phyloP scores from a whole-genome alignment of 2,113 vertebrate species.

The Calyptomena viridis region DNA sequence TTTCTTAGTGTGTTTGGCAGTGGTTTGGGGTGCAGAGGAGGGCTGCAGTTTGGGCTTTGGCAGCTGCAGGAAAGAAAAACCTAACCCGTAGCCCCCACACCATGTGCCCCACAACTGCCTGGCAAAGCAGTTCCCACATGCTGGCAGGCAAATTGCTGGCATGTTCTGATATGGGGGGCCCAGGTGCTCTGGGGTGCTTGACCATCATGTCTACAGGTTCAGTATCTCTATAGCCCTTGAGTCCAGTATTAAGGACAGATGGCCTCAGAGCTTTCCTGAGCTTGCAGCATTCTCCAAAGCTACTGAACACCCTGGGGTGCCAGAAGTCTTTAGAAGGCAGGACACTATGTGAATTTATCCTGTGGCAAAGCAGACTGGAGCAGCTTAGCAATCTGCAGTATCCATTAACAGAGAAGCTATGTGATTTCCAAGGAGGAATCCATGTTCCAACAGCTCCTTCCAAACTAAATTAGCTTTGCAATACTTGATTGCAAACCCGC shows the following conservation, averaged over 20 bases:
- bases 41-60: background rate
- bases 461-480: slow-evolving; percentile 44
- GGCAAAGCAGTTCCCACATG: background rate
- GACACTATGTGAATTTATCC: background rate
- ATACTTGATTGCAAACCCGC: slow-evolving; percentile 11
- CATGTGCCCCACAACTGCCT: background rate
- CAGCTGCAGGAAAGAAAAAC: background rate
- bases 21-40: background rate
- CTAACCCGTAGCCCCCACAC: background rate
- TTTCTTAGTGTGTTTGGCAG: background rate
- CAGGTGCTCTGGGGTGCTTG: background rate
- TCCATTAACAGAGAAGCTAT: background rate
- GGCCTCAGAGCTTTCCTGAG: background rate
- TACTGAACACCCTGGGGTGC: background rate
- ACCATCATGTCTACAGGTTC: background rate
- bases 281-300: background rate
- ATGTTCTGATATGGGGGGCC: background rate
- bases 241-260: background rate
- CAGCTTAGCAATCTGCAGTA: background rate
- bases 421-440: slow-evolving; percentile 22
- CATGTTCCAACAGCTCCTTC: slow-evolving; percentile 33
- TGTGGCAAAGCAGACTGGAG: background rate
- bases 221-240: background rate
- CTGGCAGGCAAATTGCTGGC: background rate
- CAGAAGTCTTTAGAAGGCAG: background rate